These are phyloP conservation scores for Caenorhabditis brenneri DNA, from an alignment of 1,140 invertebrate species.

Conservation along the genomic window DNA sequence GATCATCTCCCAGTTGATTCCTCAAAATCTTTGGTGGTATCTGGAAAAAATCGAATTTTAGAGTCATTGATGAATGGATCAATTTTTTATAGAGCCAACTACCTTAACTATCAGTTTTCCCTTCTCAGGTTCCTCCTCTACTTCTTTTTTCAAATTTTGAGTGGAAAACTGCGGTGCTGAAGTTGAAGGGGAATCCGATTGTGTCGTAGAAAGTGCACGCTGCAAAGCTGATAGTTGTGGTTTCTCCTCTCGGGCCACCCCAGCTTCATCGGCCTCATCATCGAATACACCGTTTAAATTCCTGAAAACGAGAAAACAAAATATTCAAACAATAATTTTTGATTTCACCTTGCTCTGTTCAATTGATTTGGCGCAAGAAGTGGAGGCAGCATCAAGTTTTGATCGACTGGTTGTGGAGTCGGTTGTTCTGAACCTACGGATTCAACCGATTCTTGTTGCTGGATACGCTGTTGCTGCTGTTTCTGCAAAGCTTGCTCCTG, in stretches of 20 bases:
- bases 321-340: neutral
- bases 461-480: neutral
- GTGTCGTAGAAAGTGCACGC: neutral
- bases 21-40: constrained; percentile 1
- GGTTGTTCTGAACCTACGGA: neutral
- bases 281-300: neutral
- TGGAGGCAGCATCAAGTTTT: neutral
- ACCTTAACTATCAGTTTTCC: constrained; percentile 6
- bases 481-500: constrained; percentile 30
- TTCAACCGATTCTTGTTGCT: constrained; percentile 1
- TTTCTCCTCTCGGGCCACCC: neutral
- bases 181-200: neutral
- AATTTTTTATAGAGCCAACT: neutral
- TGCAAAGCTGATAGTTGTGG: neutral
- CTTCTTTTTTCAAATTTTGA: constrained; percentile 2
- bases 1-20: neutral
- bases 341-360: neutral
- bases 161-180: neutral
- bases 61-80: no score
- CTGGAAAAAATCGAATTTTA: no score
- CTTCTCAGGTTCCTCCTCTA: neutral
- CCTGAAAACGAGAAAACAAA: neutral
- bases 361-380: neutral
- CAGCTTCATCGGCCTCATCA: neutral
- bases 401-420: neutral